phyloP scores from a whole-genome alignment of 2,888 invertebrate species.

The Punctoribates punctum region DNA sequence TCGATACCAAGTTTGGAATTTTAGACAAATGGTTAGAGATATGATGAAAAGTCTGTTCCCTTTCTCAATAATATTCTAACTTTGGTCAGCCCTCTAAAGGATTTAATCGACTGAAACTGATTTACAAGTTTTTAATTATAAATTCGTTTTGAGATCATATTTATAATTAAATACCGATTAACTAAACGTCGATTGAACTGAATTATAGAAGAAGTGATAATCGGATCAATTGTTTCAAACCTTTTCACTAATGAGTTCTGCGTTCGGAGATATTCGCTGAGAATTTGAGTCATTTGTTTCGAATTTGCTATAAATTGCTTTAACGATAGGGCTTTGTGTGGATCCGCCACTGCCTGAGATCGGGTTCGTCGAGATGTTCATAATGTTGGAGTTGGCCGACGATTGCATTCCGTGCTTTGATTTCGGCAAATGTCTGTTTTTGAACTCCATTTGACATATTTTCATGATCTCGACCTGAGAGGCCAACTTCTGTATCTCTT shows the following conservation, averaged over 20 bases:
- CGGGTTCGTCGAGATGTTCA: constrained; percentile 41
- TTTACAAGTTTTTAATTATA: too few species aligned
- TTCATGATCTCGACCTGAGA: constrained; percentile 91
- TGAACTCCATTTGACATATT: constrained; percentile 88
- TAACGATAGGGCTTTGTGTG: constrained; percentile 49
- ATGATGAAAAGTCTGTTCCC: too few species aligned
- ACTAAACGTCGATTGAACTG: too few species aligned
- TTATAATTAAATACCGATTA: too few species aligned
- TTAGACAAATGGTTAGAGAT: too few species aligned
- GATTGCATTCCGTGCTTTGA: constrained; percentile 17
- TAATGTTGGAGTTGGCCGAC: not conserved
- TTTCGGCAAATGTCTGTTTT: constrained; percentile 70
- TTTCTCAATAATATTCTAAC: too few species aligned
- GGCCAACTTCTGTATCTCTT: constrained; percentile 83
- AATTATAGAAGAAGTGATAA: too few species aligned
- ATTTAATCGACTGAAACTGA: too few species aligned
- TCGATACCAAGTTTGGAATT: too few species aligned
- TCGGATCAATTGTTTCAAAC: constrained; percentile 44
- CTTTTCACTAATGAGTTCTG: constrained; percentile 50
- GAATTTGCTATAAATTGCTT: constrained; percentile 50
- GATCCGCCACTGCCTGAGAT: constrained; percentile 41
- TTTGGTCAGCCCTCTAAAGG: too few species aligned
- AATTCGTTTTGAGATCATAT: too few species aligned
- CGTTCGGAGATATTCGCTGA: constrained; percentile 50
- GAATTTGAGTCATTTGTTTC: constrained; percentile 50